A percentile compares a stretch with the other conserved stretches of the same genome.
phyloP scores from a whole-genome alignment of 2,888 invertebrate genomes.

The Acronicta leporina region DNA sequence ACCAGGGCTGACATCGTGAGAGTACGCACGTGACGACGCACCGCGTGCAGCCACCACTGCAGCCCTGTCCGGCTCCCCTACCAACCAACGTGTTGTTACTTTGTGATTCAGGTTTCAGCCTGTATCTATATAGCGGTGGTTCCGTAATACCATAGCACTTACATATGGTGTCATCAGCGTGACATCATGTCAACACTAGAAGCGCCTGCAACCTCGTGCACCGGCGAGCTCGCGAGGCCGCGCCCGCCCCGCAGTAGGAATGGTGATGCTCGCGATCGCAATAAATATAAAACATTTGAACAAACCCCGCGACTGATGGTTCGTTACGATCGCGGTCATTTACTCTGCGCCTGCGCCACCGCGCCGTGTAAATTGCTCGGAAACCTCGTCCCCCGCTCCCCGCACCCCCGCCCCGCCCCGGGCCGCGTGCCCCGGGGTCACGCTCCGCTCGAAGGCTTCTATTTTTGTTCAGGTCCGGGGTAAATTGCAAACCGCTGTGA shows the following conservation, averaged over 20 bases:
- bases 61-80: no score
- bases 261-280: constrained; percentile 3
- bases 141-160: no score
- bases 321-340: constrained; percentile 53
- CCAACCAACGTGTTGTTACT: no score
- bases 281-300: constrained; percentile 43
- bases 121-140: no score
- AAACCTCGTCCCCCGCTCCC: neutral
- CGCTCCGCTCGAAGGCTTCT: constrained; percentile 57
- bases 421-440: constrained; percentile 48
- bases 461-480: constrained; percentile 55
- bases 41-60: no score
- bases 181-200: no score
- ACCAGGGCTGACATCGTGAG: no score
- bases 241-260: no score
- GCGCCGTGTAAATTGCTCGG: constrained; percentile 46
- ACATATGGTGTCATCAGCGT: no score
- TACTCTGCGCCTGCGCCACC: constrained; percentile 47
- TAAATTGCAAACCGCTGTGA: constrained; percentile 53
- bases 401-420: constrained; percentile 10
- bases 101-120: no score
- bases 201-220: no score
- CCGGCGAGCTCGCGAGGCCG: neutral
- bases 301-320: constrained; percentile 45
- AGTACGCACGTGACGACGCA: no score